Base-by-base conservation (phyloP, 2,113 vertebrate species). In the Chrysochloris asiatica region DNA sequence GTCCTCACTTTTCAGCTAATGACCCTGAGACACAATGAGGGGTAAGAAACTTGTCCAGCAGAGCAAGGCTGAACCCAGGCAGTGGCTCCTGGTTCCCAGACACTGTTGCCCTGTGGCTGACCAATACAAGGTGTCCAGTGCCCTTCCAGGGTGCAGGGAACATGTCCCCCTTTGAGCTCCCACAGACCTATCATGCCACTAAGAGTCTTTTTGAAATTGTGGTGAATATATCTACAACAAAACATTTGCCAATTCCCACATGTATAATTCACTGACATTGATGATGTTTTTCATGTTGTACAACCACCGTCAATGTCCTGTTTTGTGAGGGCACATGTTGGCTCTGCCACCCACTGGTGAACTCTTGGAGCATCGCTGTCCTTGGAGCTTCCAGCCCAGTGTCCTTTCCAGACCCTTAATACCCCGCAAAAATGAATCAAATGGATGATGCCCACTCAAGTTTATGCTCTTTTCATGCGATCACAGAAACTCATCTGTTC, bases 91-190 rank as follows among this genome's bases (percentile, higher is more conserved):
- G 75, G 45, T 54, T 59, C 43, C 90, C 36, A 26, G 52, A 45
- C 28, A 13, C 38, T 0, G 2, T 14, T 36, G 21, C 36, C 48
- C 24, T 0, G 3, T 26, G 22, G 28, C 41, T 75, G 43, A 26
- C 26, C 43, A 45, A 30, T 28, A 30, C 13, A 17, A 28, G 24
- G 13, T 75, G 43, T 14, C 72, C 45, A 0, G 8, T 1, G 1
- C 41, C 77, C 56, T 9, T 38, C 54, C 19, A 17, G 11, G 12
- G 11, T 17, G 24, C 38, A 16, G n/a, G 7, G 6, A n/a, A 41
- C 73, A 56, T 52, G 11, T 22, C 36, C 41, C 43, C 47, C n/a
- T 73, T 24, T 56, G 47, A 43, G 13, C 56, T 47, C 26, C 71
- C 41, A 7, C 28, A 38, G 72, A 36, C 26, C 8, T 0, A 3